Evolutionary conservation across 2,113 vertebrate genomes (phyloP).

Genomic region (Illadopsis cleaveri): DNA sequence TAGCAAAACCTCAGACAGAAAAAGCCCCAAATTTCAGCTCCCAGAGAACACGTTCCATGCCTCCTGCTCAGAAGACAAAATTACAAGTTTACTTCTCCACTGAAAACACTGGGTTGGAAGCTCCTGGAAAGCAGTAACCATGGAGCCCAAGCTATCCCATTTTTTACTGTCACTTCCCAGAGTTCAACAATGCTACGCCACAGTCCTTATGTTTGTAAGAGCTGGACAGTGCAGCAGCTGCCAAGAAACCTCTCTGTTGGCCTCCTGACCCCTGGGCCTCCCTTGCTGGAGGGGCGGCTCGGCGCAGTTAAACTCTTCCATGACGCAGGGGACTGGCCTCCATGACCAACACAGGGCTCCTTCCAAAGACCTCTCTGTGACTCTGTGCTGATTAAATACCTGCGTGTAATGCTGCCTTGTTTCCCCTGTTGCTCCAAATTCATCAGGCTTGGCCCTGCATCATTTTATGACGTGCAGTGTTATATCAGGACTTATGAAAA

Average conservation of each 20-base stretch:
- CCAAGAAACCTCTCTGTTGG: neutral
- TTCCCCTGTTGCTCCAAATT: neutral
- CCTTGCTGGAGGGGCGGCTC: neutral
- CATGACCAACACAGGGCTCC: neutral
- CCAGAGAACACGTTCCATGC: neutral
- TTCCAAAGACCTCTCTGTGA: neutral
- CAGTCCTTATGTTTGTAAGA: neutral
- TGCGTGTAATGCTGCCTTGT: neutral
- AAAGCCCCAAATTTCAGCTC: neutral
- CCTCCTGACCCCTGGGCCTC: neutral
- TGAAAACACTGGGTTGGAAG: neutral
- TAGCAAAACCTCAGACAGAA: neutral
- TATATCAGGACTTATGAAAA: neutral
- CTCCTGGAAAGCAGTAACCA: neutral
- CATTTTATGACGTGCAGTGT: neutral
- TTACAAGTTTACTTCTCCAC: neutral
- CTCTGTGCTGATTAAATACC: constrained; percentile 37
- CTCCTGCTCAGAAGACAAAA: neutral
- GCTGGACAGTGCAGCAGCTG: neutral
- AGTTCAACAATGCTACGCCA: neutral
- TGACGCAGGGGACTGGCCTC: neutral
- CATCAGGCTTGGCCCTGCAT: neutral
- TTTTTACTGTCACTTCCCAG: neutral
- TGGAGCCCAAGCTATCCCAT: neutral
- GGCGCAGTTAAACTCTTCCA: neutral